Evolutionary conservation across 1,140 invertebrate species (phyloP), one percentile per base, ranked within the genome.

Genomic region (Lepidurus packardi): DNA sequence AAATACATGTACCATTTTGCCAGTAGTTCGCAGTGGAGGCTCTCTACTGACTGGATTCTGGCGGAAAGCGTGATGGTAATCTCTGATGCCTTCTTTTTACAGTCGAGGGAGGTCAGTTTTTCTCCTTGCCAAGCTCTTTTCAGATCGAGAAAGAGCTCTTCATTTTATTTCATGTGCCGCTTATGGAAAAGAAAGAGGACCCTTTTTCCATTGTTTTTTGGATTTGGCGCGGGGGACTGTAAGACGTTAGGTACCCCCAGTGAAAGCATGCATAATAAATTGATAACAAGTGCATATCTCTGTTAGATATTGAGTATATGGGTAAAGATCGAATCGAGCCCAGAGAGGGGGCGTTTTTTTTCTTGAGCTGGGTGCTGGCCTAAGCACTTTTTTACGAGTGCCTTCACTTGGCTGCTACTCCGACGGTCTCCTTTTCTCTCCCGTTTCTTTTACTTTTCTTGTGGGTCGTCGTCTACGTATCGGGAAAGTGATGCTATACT

Each of bases 191-290:
- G 21, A 65, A 65, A 21, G 13, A n/a, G 53, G 53, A 65, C 21
- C 21, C 21, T 21, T 21, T 65, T 65, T 21, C 53, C 16, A 21
- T 65, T 13, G 53, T 13, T 65, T 7, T 21, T 65, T 65, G 16
- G 6, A 5, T 4, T 65, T 65, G 53, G n/a, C n/a, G 7, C 13
- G 53, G 16, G 53, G 13, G 21, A 34, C 34, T 13, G 53, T 21
- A 65, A 65, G 53, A 65, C 21, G 21, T 13, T n/a, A 16, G 16
- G 13, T 65, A 65, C 8, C 53, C 7, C 13, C 16, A 21, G 53
- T 65, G 53, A 65, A 65, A 65, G 53, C 53, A 65, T 65, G 53
- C 53, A 65, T 65, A 65, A 65, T 65, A 65, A 65, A 65, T 65
- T 65, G 53, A 65, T 65, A 65, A 65, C 53, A 65, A 65, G 53